Base-by-base conservation (phyloP, 1,140 invertebrate species). In the Drosophila orosa region DNA sequence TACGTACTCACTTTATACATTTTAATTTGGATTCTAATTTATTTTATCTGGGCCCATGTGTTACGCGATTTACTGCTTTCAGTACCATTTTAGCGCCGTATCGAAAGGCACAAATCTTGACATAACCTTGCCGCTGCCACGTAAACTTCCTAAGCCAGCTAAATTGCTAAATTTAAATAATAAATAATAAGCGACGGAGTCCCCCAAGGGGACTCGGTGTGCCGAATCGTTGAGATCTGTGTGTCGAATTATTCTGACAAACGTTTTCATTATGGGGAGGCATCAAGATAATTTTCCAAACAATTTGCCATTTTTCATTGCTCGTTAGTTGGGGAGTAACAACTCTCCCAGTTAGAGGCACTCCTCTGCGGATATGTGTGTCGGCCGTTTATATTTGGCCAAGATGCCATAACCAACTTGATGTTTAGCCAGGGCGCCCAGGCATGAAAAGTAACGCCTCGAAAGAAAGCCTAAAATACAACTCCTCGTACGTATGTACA, bases 251-350 rank as follows among this genome's bases (percentile, higher is more conserved):
- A 65, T 66, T 63, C 80, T 68, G 69, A 90, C 84, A 89, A 90
- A 90, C 85, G 85, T 85, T 89, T 89, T 75, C 77, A 89, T 89
- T 89, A 90, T 89, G 68, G 84, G 25, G 17, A 29, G 19, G 59
- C 63, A 79, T 69, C 57, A 44, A 54, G 67, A 78, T 71, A 89
- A 84, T 87, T 89, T 89, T 80, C 73, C 84, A 47, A 78, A 58
- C 83, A 87, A 87, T 89, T 87, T 86, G 68, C 81, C 78, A 85
- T 85, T 86, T 87, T 85, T 86, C 78, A 85, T 63, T 45, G 77
- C 74, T 86, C 57, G 81, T 87, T 86, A 56, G 56, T 56, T 73
- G 58, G 44, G 25, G 50, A 59, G 58, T 44, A 77, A 22, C 19
- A 55, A 44, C 63, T 73, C 72, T 31, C n/a, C 44, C 31, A 40